Conservation (phyloP, 2,113 vertebrate genomes). For the Myrmecophaga tridactyla region DNA sequence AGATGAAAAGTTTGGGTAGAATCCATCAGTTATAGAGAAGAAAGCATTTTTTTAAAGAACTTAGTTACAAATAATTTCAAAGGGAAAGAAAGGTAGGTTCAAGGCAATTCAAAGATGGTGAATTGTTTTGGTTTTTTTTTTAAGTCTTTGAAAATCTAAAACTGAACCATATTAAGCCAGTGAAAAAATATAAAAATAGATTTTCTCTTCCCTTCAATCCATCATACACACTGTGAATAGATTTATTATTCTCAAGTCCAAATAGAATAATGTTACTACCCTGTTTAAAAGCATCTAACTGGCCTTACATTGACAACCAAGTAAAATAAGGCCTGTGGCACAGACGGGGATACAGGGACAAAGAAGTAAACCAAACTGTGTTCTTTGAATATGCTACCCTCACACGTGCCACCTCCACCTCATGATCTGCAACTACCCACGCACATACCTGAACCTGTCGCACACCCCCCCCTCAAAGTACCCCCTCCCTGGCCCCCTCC, state of each 20-base stretch:
- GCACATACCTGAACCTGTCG: too few species aligned
- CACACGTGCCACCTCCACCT: too few species aligned
- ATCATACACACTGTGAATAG: neutral
- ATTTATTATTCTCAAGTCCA: neutral
- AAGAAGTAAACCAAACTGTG: too few species aligned
- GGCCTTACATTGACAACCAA: neutral
- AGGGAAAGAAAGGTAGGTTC: neutral
- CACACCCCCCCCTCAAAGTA: too few species aligned
- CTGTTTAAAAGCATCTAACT: neutral
- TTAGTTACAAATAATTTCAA: neutral
- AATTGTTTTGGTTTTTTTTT: neutral
- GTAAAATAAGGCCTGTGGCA: neutral
- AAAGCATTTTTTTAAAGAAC: neutral
- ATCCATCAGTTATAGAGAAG: neutral
- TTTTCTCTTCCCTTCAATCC: neutral
- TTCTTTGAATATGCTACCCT: too few species aligned
- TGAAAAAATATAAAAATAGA: neutral
- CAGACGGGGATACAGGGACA: too few species aligned
- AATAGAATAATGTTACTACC: neutral
- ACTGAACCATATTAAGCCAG: neutral
- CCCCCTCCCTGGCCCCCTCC: too few species aligned
- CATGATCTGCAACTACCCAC: too few species aligned
- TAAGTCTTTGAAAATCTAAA: neutral
- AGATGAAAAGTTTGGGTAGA: neutral
- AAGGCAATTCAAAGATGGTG: neutral